phyloP scores from a whole-genome alignment of 2,888 invertebrate species.

The Desoria tigrina region DNA sequence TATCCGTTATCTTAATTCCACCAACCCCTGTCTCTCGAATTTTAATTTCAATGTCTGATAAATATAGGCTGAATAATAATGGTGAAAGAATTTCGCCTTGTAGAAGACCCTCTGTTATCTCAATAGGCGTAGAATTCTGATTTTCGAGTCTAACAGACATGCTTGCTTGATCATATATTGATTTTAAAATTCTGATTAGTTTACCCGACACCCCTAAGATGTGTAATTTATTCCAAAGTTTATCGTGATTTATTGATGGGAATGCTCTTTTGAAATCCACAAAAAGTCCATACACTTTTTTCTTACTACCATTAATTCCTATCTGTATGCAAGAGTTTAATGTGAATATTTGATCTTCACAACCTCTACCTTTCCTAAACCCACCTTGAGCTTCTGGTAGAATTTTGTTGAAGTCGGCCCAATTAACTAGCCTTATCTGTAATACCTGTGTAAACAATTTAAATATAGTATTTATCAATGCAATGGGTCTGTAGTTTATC shows the following conservation, averaged over 20 bases:
- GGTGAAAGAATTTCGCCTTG: slow-evolving; percentile 1
- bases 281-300: slow-evolving; percentile 47
- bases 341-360: too few relatives aligned
- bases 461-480: slow-evolving; percentile 15
- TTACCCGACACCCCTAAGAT: background rate
- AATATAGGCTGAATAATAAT: background rate
- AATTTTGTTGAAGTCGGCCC: slow-evolving; percentile 49
- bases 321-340: too few relatives aligned
- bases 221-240: background rate
- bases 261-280: slow-evolving; percentile 46
- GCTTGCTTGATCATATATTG: background rate
- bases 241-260: background rate
- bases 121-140: background rate
- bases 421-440: slow-evolving; percentile 20
- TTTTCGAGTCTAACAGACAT: background rate
- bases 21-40: background rate
- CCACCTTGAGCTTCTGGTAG: too few relatives aligned
- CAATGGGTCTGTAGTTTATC: slow-evolving; percentile 37
- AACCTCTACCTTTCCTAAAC: too few relatives aligned
- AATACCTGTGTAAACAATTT: slow-evolving; percentile 40
- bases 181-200: background rate
- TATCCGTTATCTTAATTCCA: background rate
- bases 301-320: slow-evolving; percentile 42
- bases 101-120: background rate
- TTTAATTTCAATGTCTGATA: background rate